phyloP scores from a whole-genome alignment of 2,888 invertebrate genomes.

The Allygus modestus region DNA sequence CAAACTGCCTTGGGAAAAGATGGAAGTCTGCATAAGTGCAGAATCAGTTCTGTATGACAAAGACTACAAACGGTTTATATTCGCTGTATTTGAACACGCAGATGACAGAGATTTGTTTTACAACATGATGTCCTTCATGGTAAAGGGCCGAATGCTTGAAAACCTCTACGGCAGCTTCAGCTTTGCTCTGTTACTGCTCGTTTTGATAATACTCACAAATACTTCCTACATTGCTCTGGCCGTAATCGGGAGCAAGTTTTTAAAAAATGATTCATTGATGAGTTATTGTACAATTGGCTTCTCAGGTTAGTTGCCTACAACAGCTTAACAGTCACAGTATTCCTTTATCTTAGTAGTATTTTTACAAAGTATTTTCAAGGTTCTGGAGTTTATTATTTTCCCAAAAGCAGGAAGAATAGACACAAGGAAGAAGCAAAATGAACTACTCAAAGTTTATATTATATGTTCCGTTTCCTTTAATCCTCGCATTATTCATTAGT shows the following conservation, averaged over 20 bases:
- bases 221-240: constrained; percentile 76
- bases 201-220: constrained; percentile 77
- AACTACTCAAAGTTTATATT: no score
- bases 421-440: no score
- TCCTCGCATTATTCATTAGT: no score
- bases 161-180: constrained; percentile 76
- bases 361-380: no score
- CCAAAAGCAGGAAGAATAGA: no score
- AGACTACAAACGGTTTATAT: constrained; percentile 76
- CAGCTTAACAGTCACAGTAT: no score
- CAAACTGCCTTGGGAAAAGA: constrained; percentile 75
- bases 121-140: constrained; percentile 81
- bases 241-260: constrained; percentile 73
- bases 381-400: no score
- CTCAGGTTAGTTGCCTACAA: constrained; percentile 75
- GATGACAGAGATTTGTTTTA: constrained; percentile 82
- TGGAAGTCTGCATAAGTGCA: constrained; percentile 78
- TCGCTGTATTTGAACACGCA: constrained; percentile 79
- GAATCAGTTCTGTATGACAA: constrained; percentile 74
- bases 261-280: constrained; percentile 75
- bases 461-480: no score
- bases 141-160: constrained; percentile 79
- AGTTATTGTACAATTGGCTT: constrained; percentile 81
- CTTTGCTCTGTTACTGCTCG: constrained; percentile 76
- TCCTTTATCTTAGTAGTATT: no score